phyloP scores from a whole-genome alignment of 1,140 invertebrate genomes.

The Bacillus rossius region DNA sequence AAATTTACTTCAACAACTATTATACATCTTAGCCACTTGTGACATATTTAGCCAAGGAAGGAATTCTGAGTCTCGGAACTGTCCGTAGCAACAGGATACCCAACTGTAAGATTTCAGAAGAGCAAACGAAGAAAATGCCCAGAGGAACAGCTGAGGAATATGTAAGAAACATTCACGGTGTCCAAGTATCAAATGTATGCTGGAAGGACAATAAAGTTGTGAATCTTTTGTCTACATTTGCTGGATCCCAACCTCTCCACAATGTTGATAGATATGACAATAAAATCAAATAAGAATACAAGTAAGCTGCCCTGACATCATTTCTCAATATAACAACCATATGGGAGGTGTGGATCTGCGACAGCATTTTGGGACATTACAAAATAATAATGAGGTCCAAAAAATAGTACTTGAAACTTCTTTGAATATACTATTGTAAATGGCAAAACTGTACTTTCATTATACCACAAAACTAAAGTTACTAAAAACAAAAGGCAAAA shows the following conservation, averaged over 20 bases:
- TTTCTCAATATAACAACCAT: slow-evolving; percentile 43
- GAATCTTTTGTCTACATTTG: background rate
- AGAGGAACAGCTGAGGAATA: background rate
- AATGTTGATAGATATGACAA: background rate
- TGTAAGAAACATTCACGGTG: background rate
- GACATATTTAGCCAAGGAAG: slow-evolving; percentile 26
- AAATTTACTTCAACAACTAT: slow-evolving; percentile 35
- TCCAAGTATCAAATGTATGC: background rate
- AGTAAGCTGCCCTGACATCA: slow-evolving; percentile 37
- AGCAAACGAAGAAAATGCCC: background rate
- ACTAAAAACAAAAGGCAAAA: no score
- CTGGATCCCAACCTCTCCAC: background rate
- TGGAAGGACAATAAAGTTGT: slow-evolving; percentile 2
- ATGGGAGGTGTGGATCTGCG: slow-evolving; percentile 45
- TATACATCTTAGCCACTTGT: slow-evolving; percentile 29
- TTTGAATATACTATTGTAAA: no score
- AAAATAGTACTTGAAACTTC: slow-evolving; percentile 34
- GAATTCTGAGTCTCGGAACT: slow-evolving; percentile 25
- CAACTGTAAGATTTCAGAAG: background rate
- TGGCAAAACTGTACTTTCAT: no score
- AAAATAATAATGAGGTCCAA: slow-evolving; percentile 38
- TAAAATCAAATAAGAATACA: background rate
- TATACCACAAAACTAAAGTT: no score
- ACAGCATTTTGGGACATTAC: slow-evolving; percentile 40
- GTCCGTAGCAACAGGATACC: background rate